These are phyloP conservation scores for Bellardia bayeri DNA, from an alignment of 2,888 invertebrate genomes.

Conservation along the genomic window DNA sequence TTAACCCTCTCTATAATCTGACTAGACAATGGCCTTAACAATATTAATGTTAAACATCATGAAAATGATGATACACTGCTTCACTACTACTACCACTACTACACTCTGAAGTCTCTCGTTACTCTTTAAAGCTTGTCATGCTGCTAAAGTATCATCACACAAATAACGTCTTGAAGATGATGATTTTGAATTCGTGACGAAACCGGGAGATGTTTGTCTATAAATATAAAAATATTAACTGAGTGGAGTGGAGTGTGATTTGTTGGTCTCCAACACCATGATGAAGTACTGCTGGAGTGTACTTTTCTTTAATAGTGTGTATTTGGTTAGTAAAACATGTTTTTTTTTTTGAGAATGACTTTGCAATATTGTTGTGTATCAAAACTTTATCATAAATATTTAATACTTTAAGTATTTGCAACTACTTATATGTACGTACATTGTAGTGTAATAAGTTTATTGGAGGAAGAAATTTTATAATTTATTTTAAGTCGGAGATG, in stretches of 20 bases:
- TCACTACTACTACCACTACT: slow-evolving; percentile 28
- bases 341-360: slow-evolving; percentile 42
- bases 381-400: slow-evolving; percentile 52
- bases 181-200: slow-evolving; percentile 60
- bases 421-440: slow-evolving; percentile 14
- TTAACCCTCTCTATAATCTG: slow-evolving; percentile 81
- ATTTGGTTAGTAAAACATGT: slow-evolving; percentile 38
- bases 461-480: neutral
- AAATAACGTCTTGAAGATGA: slow-evolving; percentile 49
- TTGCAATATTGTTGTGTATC: slow-evolving; percentile 35
- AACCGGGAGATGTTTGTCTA: slow-evolving; percentile 42
- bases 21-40: slow-evolving; percentile 67
- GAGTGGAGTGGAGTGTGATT: slow-evolving; percentile 13
- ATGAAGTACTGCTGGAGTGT: neutral
- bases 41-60: slow-evolving; percentile 47
- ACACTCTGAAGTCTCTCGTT: slow-evolving; percentile 13
- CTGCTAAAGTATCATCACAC: slow-evolving; percentile 58
- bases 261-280: neutral
- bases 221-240: slow-evolving; percentile 7
- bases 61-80: slow-evolving; percentile 46
- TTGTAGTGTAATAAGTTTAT: slow-evolving; percentile 31
- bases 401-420: slow-evolving; percentile 62
- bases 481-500: slow-evolving; percentile 13
- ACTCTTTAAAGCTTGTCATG: slow-evolving; percentile 34
- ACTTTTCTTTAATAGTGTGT: neutral